Evolutionary conservation across 2,113 vertebrate species (phyloP), one percentile per base, ranked within the genome.

Genomic region (Halcyon senegalensis): DNA sequence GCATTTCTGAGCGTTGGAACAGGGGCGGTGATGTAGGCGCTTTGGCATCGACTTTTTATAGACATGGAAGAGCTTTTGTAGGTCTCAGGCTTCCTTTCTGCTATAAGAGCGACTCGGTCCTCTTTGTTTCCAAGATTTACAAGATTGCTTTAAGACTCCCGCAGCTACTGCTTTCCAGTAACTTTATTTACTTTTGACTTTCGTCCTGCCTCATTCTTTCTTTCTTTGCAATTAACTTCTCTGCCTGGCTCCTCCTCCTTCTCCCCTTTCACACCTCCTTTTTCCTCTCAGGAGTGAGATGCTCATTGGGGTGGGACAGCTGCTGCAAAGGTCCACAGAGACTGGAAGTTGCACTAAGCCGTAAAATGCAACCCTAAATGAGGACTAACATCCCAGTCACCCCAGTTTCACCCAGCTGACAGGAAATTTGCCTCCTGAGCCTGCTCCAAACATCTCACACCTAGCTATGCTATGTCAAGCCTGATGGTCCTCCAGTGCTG

Each of bases 101-200:
- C 35, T 68, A 0, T 48, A 59, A 37, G 10, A 85, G 9, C 0
- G 0, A 46, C 51, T 73, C 63, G 41, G 67, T 43, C n/a, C 15
- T 86, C 58, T 62, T 69, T 37, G n/a, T 70, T 81, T 62, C 41
- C 56, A 77, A 24, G 64, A 63, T 67, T 60, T 87, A 39, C 59
- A 74, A 56, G 33, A 81, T 64, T 48, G 16, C n/a, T 50, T 37
- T 82, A 64, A 66, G 28, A 73, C 12, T 20, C 37, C 60, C 1
- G 1, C 20, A 79, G 44, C 68, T 94, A 33, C 31, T 73, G 24
- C 37, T 90, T 84, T 68, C 14, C 58, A 48, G 5, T 16, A 50
- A 60, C 39, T 92, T 96, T 64, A 59, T 87, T 95, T 89, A 84
- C 50, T 82, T 72, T 92, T 60, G 64, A 23, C 7, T 90, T 90